These are phyloP conservation scores for Hylaea fasciaria DNA, from an alignment of 2,888 invertebrate species.

Conservation along the genomic window DNA sequence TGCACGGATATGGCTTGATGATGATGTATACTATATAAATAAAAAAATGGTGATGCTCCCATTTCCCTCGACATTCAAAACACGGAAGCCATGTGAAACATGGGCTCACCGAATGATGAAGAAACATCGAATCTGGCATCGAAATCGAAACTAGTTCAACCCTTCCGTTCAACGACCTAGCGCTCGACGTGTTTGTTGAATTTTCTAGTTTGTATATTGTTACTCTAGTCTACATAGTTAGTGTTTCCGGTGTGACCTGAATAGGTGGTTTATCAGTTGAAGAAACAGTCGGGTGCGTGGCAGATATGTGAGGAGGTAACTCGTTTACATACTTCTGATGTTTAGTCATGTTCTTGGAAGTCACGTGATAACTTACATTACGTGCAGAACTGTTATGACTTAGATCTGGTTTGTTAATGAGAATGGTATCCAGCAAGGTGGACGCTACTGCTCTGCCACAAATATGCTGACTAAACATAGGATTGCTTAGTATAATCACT, in stretches of 20 bases:
- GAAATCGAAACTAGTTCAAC: not conserved
- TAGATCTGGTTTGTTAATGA: too few species aligned
- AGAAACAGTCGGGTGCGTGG: conserved; percentile 19
- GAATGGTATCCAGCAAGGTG: too few species aligned
- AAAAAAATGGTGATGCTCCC: too few species aligned
- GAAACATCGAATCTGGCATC: not conserved
- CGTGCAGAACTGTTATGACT: too few species aligned
- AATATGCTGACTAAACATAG: too few species aligned
- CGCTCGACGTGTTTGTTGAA: conserved; percentile 16
- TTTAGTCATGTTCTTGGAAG: conserved; percentile 9
- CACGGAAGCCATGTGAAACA: too few species aligned
- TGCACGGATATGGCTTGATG: too few species aligned
- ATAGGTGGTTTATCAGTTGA: conserved; percentile 29
- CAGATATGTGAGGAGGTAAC: conserved; percentile 10
- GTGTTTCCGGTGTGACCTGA: conserved; percentile 29
- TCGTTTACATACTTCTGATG: not conserved
- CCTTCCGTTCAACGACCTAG: conserved; percentile 18
- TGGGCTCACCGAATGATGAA: too few species aligned
- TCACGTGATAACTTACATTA: conserved; percentile 8
- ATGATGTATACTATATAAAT: too few species aligned
- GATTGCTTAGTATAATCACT: too few species aligned
- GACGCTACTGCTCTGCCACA: too few species aligned
- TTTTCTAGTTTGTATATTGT: conserved; percentile 25
- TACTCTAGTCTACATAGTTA: conserved; percentile 22
- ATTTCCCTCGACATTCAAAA: too few species aligned